Evolutionary conservation across 2,113 vertebrate genomes (phyloP).

Genomic region (Leptobrachium ailaonicum): DNA sequence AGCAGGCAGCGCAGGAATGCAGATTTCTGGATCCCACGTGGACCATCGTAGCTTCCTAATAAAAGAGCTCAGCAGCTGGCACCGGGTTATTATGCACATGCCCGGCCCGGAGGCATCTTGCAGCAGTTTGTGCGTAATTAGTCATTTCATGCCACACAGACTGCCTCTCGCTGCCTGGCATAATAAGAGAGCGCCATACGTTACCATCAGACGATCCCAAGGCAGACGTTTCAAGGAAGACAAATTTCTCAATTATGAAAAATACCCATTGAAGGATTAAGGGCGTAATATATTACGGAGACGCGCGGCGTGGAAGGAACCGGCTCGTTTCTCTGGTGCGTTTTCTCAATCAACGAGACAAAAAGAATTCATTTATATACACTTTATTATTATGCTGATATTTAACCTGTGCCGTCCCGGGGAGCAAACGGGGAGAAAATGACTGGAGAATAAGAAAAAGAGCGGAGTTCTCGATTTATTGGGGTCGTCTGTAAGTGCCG

Average conservation of each 20-base stretch:
- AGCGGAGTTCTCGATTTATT: too few species aligned
- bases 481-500: too few species aligned
- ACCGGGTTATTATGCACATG: not conserved
- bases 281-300: not conserved
- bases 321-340: too few species aligned
- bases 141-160: constrained; percentile 14
- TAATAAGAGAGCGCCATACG: not conserved
- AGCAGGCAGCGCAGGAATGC: not conserved
- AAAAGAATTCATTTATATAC: too few species aligned
- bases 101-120: not conserved
- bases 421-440: not conserved
- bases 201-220: not conserved
- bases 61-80: constrained; percentile 20
- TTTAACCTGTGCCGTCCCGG: too few species aligned
- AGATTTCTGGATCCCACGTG: constrained; percentile 10
- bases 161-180: not conserved
- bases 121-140: constrained; percentile 7
- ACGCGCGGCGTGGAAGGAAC: too few species aligned
- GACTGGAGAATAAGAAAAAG: too few species aligned
- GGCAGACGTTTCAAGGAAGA: constrained; percentile 17
- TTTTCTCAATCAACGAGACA: too few species aligned
- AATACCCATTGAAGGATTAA: constrained; percentile 6
- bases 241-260: constrained; percentile 19
- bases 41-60: constrained; percentile 11
- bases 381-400: too few species aligned